These are phyloP conservation scores for Tetranychus urticae DNA, from an alignment of 1,140 invertebrate genomes.

Conservation along the genomic window DNA sequence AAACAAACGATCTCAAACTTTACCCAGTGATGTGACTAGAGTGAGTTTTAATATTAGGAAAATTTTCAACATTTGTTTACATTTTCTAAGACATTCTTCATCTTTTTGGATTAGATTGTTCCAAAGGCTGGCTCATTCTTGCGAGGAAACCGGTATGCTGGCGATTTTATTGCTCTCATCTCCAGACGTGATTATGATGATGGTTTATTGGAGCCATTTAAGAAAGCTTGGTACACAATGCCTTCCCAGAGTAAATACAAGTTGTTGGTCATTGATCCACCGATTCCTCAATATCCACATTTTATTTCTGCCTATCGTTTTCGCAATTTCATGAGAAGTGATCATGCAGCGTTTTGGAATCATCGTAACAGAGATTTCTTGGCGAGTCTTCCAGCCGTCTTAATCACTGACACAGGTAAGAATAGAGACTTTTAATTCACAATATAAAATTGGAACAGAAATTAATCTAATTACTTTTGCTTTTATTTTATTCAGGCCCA, in stretches of 20 bases:
- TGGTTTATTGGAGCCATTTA: slow-evolving; percentile 14
- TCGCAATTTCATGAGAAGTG: slow-evolving; percentile 17
- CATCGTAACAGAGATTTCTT: slow-evolving; percentile 7
- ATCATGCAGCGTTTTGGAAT: slow-evolving; percentile 19
- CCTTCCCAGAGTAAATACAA: slow-evolving; percentile 12
- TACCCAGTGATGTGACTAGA: slow-evolving; percentile 3
- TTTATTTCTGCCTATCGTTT: slow-evolving; percentile 7
- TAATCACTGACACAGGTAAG: slow-evolving; percentile 23
- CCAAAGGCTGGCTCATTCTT: not conserved
- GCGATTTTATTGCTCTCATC: slow-evolving; percentile 22
- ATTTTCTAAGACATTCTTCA: not conserved
- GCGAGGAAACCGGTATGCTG: slow-evolving; percentile 4
- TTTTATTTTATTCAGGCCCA: slow-evolving; percentile 17
- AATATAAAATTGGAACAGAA: not conserved
- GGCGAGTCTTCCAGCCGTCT: slow-evolving; percentile 18
- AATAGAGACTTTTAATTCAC: not conserved
- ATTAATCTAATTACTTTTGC: not conserved
- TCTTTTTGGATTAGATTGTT: not conserved
- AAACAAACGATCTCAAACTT: slow-evolving; percentile 7
- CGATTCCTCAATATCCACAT: slow-evolving; percentile 3
- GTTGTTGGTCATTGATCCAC: slow-evolving; percentile 9
- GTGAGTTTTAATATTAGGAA: slow-evolving; percentile 1
- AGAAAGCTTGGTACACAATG: slow-evolving; percentile 9
- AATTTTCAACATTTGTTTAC: no score
- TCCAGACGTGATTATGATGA: slow-evolving; percentile 16